A percentile compares a stretch with the other conserved stretches of the same genome.
Evolutionary conservation across 2,797 vertebrate species (phyloP).

Genomic region (Channa striata): DNA sequence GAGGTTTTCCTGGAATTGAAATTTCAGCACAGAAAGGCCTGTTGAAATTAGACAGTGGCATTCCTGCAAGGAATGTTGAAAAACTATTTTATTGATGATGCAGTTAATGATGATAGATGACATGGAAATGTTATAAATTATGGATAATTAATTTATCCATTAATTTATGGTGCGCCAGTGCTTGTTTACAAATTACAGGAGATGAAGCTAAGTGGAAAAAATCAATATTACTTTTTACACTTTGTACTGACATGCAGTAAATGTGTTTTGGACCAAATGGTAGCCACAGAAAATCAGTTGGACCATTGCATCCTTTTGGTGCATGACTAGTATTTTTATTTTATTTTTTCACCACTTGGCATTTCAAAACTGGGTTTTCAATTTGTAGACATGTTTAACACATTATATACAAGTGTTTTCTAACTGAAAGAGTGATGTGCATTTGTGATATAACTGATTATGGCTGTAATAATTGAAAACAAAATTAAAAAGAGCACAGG

Average conservation of each 20-base stretch:
- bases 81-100: slow-evolving; percentile 28
- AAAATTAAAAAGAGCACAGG: slow-evolving; percentile 28
- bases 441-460: slow-evolving; percentile 14
- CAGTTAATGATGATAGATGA: slow-evolving; percentile 38
- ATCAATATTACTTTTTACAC: too few relatives aligned
- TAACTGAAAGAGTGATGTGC: slow-evolving; percentile 18
- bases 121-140: neutral
- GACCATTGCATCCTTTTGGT: slow-evolving; percentile 54
- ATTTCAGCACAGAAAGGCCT: slow-evolving; percentile 18
- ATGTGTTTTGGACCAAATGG: slow-evolving; percentile 76
- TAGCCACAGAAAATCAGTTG: slow-evolving; percentile 42
- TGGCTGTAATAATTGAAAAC: neutral
- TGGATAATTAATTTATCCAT: slow-evolving; percentile 13
- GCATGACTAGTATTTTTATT: slow-evolving; percentile 39
- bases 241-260: slow-evolving; percentile 43
- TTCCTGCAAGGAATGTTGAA: slow-evolving; percentile 29
- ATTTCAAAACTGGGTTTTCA: too few relatives aligned
- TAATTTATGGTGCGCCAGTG: slow-evolving; percentile 45
- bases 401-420: slow-evolving; percentile 27
- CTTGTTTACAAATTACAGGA: slow-evolving; percentile 72
- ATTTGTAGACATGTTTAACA: slow-evolving; percentile 37
- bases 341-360: slow-evolving; percentile 22
- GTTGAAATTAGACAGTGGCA: slow-evolving; percentile 11
- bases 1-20: neutral
- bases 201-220: slow-evolving; percentile 17